These are phyloP conservation scores for Protobothrops mucrosquamatus DNA, from an alignment of 2,113 vertebrate genomes.

Conservation along the genomic window DNA sequence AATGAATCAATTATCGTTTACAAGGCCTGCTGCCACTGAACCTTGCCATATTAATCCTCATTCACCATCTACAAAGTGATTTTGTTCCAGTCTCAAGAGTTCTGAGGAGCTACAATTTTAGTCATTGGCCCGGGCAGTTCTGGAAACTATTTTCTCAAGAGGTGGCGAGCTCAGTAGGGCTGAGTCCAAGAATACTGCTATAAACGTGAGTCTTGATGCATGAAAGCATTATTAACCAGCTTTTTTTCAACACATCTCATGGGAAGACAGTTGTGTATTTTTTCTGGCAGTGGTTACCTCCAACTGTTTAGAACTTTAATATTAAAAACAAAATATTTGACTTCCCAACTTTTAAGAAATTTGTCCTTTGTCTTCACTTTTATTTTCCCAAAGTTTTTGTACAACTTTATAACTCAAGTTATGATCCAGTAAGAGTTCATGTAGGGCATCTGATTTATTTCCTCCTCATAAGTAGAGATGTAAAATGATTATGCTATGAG, in stretches of 20 bases:
- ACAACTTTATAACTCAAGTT: not conserved
- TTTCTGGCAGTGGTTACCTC: not conserved
- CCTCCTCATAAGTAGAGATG: not conserved
- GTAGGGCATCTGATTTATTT: not conserved
- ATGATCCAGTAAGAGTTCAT: not conserved
- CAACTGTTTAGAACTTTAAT: not conserved
- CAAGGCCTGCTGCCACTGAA: conserved; percentile 59
- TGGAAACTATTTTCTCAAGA: conserved; percentile 64
- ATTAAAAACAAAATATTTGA: conserved; percentile 43
- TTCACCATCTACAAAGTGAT: conserved; percentile 59
- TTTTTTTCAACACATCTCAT: not conserved
- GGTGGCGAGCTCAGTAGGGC: conserved; percentile 43
- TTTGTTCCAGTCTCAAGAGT: conserved; percentile 53
- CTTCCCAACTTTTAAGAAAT: conserved; percentile 32
- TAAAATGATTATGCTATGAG: not conserved
- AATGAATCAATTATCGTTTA: conserved; percentile 70
- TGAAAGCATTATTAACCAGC: conserved; percentile 16
- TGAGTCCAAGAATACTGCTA: conserved; percentile 49
- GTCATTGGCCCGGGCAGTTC: conserved; percentile 19
- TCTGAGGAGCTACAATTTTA: conserved; percentile 42
- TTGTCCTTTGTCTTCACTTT: not conserved
- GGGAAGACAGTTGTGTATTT: not conserved
- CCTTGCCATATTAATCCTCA: conserved; percentile 65
- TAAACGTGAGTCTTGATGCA: conserved; percentile 45
- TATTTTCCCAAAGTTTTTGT: not conserved